phyloP scores from a whole-genome alignment of 2,888 invertebrate species.

The Craniophora ligustri region DNA sequence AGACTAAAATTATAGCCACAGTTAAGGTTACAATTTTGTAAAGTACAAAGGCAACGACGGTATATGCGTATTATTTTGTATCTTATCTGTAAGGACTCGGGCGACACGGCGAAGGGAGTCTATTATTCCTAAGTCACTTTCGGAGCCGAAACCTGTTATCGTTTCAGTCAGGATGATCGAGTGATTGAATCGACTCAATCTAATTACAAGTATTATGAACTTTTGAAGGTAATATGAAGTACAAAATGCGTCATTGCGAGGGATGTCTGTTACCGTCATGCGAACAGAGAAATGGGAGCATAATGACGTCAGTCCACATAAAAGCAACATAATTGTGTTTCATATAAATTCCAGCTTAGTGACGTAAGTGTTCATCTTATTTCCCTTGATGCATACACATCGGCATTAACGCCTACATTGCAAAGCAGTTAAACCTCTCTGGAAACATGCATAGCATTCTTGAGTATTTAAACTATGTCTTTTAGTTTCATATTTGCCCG shows the following conservation, averaged over 20 bases:
- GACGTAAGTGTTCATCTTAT: slow-evolving; percentile 15
- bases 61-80: no score
- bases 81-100: no score
- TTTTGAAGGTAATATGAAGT: neutral
- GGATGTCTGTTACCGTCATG: slow-evolving; percentile 1
- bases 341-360: slow-evolving; percentile 18
- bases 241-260: slow-evolving; percentile 22
- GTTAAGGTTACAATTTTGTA: no score
- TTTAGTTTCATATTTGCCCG: neutral
- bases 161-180: no score
- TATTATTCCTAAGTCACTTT: no score
- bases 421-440: neutral
- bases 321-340: slow-evolving; percentile 29
- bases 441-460: no score
- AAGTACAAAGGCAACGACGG: no score
- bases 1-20: no score
- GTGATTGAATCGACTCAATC: no score
- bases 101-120: no score
- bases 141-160: no score
- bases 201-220: no score
- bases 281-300: slow-evolving; percentile 4
- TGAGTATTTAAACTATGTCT: neutral
- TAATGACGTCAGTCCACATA: slow-evolving; percentile 27
- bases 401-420: slow-evolving; percentile 4
- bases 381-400: slow-evolving; percentile 13